Conservation (phyloP, 2,797 vertebrate species). For the Calcarius lapponicus region DNA sequence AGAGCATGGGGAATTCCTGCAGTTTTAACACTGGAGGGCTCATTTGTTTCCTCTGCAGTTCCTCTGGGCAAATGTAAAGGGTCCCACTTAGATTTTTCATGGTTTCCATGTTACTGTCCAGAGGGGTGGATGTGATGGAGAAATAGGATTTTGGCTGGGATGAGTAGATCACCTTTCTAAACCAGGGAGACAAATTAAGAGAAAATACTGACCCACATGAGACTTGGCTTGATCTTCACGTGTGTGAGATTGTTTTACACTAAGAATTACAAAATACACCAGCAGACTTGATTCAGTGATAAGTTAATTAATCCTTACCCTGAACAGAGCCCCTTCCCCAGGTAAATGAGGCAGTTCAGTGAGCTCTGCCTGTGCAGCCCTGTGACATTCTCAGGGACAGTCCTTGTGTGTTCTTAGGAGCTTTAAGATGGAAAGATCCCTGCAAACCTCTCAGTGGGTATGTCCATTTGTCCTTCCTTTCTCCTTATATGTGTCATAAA, state of each 20-base stretch:
- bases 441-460: background rate
- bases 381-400: background rate
- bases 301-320: background rate
- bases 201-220: background rate
- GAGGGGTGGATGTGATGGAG: background rate
- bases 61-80: background rate
- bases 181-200: background rate
- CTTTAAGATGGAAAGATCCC: background rate
- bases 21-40: background rate
- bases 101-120: background rate
- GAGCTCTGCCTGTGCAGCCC: background rate
- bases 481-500: background rate
- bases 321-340: background rate
- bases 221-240: background rate
- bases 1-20: background rate
- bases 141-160: background rate
- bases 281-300: background rate
- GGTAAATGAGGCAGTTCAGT: background rate
- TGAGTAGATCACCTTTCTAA: background rate
- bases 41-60: background rate
- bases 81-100: background rate
- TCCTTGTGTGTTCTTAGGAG: fast-evolving
- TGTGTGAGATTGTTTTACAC: background rate
- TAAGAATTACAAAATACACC: background rate
- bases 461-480: background rate